phyloP scores from a whole-genome alignment of 1,140 invertebrate species.

The Phenacoccus solenopsis region DNA sequence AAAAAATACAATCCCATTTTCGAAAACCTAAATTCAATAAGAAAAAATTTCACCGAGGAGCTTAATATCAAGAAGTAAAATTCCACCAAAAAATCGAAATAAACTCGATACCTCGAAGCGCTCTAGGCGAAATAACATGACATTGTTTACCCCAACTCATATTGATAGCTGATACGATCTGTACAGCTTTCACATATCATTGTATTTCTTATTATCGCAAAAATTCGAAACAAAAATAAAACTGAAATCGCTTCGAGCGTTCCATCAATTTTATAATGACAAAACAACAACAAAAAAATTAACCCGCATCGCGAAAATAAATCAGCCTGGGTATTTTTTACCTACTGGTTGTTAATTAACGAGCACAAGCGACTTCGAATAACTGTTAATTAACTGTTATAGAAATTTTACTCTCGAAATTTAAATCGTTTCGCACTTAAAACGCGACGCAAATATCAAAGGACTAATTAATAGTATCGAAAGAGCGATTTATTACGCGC shows the following conservation, averaged over 20 bases:
- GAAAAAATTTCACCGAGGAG: neutral
- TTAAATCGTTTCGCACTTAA: neutral
- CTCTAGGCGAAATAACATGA: neutral
- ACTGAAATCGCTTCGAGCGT: neutral
- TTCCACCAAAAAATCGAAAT: neutral
- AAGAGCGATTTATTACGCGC: neutral
- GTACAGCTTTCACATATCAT: neutral
- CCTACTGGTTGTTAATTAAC: too few relatives aligned
- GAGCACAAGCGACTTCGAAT: neutral
- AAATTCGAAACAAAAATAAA: neutral
- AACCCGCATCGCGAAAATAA: too few relatives aligned
- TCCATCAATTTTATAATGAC: neutral
- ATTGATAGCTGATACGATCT: neutral
- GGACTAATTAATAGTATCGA: neutral
- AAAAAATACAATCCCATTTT: neutral
- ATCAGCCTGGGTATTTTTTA: too few relatives aligned
- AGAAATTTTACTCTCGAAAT: neutral
- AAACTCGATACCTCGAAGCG: neutral
- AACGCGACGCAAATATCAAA: neutral
- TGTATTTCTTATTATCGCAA: neutral
- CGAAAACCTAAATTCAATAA: neutral
- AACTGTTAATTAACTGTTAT: neutral
- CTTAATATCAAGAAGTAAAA: neutral
- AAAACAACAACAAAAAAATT: too few relatives aligned
- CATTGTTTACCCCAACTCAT: constrained; percentile 1